phyloP scores from a whole-genome alignment of 2,797 vertebrate species.

The Leptatherina wallacei region DNA sequence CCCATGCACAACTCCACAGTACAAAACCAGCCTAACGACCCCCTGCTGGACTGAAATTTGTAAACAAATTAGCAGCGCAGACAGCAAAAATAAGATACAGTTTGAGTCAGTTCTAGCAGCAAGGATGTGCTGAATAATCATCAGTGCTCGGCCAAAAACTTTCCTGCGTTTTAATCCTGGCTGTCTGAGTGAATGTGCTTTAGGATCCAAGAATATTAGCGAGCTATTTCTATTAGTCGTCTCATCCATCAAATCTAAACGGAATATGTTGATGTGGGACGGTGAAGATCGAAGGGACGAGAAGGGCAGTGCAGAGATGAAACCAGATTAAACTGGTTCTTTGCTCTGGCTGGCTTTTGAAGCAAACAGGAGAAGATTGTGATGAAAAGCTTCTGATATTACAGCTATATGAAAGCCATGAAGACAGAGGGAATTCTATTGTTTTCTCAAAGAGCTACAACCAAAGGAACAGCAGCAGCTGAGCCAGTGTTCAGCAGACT shows the following conservation, averaged over 20 bases:
- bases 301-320: neutral
- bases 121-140: slow-evolving; percentile 53
- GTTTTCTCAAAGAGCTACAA: slow-evolving; percentile 20
- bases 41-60: slow-evolving; percentile 34
- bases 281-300: slow-evolving; percentile 8
- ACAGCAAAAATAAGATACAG: slow-evolving; percentile 16
- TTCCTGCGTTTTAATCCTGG: slow-evolving; percentile 41
- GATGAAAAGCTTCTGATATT: slow-evolving; percentile 44
- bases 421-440: slow-evolving; percentile 18
- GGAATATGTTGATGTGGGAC: slow-evolving; percentile 41
- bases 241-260: slow-evolving; percentile 35
- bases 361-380: slow-evolving; percentile 46
- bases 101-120: slow-evolving; percentile 27
- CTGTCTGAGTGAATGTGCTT: slow-evolving; percentile 60
- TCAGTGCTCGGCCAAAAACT: slow-evolving; percentile 21
- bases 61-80: slow-evolving; percentile 47
- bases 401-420: slow-evolving; percentile 19
- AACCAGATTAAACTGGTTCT: slow-evolving; percentile 48
- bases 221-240: slow-evolving; percentile 40
- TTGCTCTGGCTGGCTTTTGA: slow-evolving; percentile 35
- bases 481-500: slow-evolving; percentile 21
- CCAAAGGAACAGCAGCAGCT: slow-evolving; percentile 4
- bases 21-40: slow-evolving; percentile 11
- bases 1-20: slow-evolving; percentile 2
- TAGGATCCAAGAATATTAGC: slow-evolving; percentile 50